Evolutionary conservation across 2,888 invertebrate species (phyloP).

Genomic region (Diaphora mendica): DNA sequence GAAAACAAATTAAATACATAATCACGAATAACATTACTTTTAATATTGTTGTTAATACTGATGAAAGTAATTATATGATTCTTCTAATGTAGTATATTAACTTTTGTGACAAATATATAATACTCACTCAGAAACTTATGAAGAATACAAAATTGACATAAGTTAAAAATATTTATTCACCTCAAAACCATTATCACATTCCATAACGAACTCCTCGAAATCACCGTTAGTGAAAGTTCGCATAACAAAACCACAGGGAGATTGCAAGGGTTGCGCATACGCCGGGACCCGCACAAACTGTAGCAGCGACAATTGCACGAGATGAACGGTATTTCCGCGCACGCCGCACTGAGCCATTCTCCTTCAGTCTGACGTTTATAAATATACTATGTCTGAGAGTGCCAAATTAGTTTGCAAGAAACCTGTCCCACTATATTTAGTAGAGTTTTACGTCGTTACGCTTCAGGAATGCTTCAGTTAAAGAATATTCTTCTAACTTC

Average conservation of each 20-base stretch:
- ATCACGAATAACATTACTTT: background rate
- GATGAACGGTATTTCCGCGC: conserved; percentile 61
- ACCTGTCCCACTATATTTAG: conserved; percentile 64
- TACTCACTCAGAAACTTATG: conserved; percentile 15
- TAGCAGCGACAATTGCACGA: conserved; percentile 53
- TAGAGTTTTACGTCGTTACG: conserved; percentile 26
- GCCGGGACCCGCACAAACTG: conserved; percentile 51
- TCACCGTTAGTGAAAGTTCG: conserved; percentile 67
- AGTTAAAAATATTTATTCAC: conserved; percentile 54
- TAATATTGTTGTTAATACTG: background rate
- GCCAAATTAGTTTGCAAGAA: conserved; percentile 71
- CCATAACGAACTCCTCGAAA: conserved; percentile 79
- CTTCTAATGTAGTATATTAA: background rate
- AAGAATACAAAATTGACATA: background rate
- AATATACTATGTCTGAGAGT: conserved; percentile 72
- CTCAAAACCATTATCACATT: conserved; percentile 80
- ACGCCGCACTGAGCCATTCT: conserved; percentile 73
- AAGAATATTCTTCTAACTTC: background rate
- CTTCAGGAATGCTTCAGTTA: conserved; percentile 8
- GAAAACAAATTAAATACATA: conserved; percentile 11
- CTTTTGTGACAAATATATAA: background rate
- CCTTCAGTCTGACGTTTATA: conserved; percentile 72
- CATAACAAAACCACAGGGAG: conserved; percentile 58
- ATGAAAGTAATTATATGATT: background rate
- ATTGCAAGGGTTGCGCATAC: conserved; percentile 48